Evolutionary conservation across 2,113 vertebrate species (phyloP), one percentile per base, ranked within the genome.

Genomic region (Xenus cinereus): DNA sequence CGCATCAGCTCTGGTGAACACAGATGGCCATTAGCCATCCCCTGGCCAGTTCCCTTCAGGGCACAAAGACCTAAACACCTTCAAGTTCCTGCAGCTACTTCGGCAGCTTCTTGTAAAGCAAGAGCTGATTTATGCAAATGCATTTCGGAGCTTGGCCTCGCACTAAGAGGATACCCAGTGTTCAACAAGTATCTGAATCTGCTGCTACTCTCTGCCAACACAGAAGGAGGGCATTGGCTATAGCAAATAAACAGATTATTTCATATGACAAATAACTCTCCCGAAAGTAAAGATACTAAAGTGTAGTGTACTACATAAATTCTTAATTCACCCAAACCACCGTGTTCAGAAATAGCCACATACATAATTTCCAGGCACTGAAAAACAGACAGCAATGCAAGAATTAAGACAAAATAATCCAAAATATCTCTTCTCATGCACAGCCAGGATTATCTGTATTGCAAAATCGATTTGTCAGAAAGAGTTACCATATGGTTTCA

Each of bases 321-420:
- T 66, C 75, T 46, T 75, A 79, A 79, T 75, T 72, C 75, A 51
- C 14, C 24, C 35, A 69, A 76, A 35, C 15, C 35, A 50, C 43
- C 11, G 30, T 5, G 18, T 45, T 91, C 86, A 79, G 37, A 87
- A 92, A 90, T 17, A 94, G 72, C 39, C 24, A 79, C 46, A 39
- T 5, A 43, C 3, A 3, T n/a, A 4, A 89, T 69, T 84, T 75
- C 73, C 68, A 92, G 48, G 39, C 56, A 41, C 14, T 37, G 62
- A 89, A 92, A 95, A 81, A 75, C 2, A 90, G 2, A 88, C 7
- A 48, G 35, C 18, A 86, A 75, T 33, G 39, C 28, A 84, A 92
- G 73, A 89, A 92, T 66, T 90, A 81, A 93, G 37, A 53, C 21
- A 71, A 80, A 94, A 90, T 81, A 90, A 84, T 92, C 77, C 43